These are phyloP conservation scores for Drosophila acutilabella DNA, from an alignment of 2,888 invertebrate species.

Conservation along the genomic window DNA sequence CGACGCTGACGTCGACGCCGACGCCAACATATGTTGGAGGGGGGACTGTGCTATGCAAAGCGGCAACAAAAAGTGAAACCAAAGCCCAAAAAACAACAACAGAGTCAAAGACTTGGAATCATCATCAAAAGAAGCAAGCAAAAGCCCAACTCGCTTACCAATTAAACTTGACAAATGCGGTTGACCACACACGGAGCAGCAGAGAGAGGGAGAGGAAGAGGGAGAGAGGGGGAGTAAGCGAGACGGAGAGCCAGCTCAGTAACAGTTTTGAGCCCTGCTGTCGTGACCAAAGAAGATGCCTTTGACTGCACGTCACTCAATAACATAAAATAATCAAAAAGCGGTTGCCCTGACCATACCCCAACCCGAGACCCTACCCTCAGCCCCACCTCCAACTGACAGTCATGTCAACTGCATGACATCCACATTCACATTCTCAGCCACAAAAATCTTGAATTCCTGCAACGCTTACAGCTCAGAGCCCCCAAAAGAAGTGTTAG, in stretches of 20 bases:
- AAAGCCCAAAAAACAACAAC: conserved; percentile 16
- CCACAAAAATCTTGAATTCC: not conserved
- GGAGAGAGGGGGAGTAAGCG: not conserved
- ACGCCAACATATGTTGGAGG: conserved; percentile 62
- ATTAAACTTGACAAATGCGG: conserved; percentile 82
- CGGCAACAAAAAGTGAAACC: conserved; percentile 67
- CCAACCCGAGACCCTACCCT: not conserved
- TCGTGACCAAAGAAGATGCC: conserved; percentile 48
- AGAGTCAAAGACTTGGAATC: conserved; percentile 23
- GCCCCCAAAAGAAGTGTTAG: conserved; percentile 39
- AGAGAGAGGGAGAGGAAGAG: not conserved
- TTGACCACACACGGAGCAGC: conserved; percentile 80
- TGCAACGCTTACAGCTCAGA: not conserved
- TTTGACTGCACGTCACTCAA: conserved; percentile 51
- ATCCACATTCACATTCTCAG: conserved; percentile 30
- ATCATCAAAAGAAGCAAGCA: conserved; percentile 37
- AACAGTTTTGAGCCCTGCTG: conserved; percentile 29
- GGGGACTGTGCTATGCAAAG: conserved; percentile 60
- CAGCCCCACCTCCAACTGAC: conserved; percentile 18
- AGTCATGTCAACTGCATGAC: conserved; percentile 76
- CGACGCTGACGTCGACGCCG: conserved; percentile 54
- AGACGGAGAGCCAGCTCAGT: not conserved
- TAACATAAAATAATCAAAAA: conserved; percentile 77
- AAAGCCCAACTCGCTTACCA: conserved; percentile 70
- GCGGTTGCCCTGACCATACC: conserved; percentile 19